Conservation (phyloP, 2,888 invertebrate genomes). For the Drosophila emarginata region DNA sequence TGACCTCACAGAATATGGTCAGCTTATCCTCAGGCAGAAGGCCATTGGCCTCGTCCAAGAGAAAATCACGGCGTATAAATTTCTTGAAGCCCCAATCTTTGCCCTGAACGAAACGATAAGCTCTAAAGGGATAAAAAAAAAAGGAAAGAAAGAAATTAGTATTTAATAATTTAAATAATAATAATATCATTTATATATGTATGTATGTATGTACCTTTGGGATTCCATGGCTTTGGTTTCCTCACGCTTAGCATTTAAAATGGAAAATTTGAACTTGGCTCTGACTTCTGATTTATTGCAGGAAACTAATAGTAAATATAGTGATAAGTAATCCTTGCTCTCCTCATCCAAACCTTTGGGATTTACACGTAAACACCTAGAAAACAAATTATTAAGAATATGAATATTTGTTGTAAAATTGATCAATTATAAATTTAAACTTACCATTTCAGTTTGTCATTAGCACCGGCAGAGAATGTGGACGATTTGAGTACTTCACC, state of each 20-base stretch:
- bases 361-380: conserved; percentile 98
- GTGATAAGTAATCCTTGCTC: conserved; percentile 99
- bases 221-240: conserved; percentile 99
- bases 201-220: no score
- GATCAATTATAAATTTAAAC: background rate
- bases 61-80: conserved; percentile 98
- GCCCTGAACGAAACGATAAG: conserved; percentile 99
- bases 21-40: conserved; percentile 99
- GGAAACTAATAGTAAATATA: conserved; percentile 98
- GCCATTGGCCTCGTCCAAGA: conserved; percentile 99
- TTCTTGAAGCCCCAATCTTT: conserved; percentile 99
- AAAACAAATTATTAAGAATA: conserved; percentile 8
- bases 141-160: background rate
- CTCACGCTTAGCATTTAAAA: conserved; percentile 99
- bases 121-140: conserved; percentile 83
- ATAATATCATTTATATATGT: no score
- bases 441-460: conserved; percentile 99
- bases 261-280: conserved; percentile 99
- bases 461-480: conserved; percentile 99
- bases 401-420: no score
- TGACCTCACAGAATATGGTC: conserved; percentile 99
- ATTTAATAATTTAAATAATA: no score
- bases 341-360: conserved; percentile 99
- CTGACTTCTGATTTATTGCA: conserved; percentile 99
- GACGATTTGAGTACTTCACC: conserved; percentile 99